Conservation (phyloP, 2,888 invertebrate species). For the Epirrhoe alternata region DNA sequence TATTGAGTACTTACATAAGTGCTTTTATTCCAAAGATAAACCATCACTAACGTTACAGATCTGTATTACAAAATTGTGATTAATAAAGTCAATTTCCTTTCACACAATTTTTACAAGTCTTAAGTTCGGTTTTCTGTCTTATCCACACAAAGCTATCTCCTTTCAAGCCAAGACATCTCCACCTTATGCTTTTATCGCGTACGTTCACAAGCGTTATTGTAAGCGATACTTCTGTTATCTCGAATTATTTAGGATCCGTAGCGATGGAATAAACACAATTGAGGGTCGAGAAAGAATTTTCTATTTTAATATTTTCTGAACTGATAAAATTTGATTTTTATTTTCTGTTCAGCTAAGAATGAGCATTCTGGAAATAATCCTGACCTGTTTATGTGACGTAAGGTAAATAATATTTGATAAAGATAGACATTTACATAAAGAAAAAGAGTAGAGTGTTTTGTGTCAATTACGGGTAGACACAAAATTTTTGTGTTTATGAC, state of each 20-base stretch:
- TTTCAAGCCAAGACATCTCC: constrained; percentile 56
- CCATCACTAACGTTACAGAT: no score
- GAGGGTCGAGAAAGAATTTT: constrained; percentile 41
- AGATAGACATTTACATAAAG: no score
- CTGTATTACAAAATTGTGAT: no score
- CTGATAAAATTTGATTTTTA: constrained; percentile 32
- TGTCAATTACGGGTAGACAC: no score
- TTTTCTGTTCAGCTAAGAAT: constrained; percentile 6
- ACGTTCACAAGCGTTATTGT: constrained; percentile 68
- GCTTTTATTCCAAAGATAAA: no score
- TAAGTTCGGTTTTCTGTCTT: constrained; percentile 33
- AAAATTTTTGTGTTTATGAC: no score
- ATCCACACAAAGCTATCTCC: constrained; percentile 50
- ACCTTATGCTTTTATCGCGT: constrained; percentile 78
- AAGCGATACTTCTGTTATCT: constrained; percentile 74
- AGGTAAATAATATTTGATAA: no score
- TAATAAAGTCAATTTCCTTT: no score
- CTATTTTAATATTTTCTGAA: constrained; percentile 47
- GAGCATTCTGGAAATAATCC: background rate
- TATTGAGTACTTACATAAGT: no score
- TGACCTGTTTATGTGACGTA: constrained; percentile 14
- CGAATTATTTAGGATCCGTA: constrained; percentile 74
- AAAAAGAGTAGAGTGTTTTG: no score
- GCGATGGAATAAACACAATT: constrained; percentile 72
- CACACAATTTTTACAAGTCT: no score